These are phyloP conservation scores for Idaea dimidiata DNA, from an alignment of 2,888 invertebrate species.

Conservation along the genomic window DNA sequence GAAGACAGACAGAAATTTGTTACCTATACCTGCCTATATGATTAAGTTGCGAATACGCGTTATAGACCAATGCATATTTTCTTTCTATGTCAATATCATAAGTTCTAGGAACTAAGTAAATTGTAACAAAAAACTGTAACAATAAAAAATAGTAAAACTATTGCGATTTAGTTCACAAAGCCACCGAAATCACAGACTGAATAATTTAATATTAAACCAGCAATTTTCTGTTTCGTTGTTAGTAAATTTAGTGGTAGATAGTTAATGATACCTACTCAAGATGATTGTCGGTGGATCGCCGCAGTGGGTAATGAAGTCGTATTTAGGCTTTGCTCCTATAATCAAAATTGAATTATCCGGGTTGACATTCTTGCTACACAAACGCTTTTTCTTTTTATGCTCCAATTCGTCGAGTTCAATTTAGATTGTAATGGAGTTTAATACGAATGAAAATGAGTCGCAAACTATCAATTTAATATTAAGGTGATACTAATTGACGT, in stretches of 20 bases:
- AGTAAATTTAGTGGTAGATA: constrained; percentile 69
- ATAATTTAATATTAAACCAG: constrained; percentile 70
- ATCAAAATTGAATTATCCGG: constrained; percentile 80
- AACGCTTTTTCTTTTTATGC: constrained; percentile 75
- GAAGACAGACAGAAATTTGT: too few relatives aligned
- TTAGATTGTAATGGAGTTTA: constrained; percentile 64
- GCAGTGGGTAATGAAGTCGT: constrained; percentile 71
- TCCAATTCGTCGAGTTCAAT: constrained; percentile 69
- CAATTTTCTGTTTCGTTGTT: constrained; percentile 68
- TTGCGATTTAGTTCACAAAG: constrained; percentile 43
- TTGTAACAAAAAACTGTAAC: background rate
- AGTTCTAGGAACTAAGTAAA: too few relatives aligned
- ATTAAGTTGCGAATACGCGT: too few relatives aligned
- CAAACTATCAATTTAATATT: constrained; percentile 15
- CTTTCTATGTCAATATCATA: too few relatives aligned
- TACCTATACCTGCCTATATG: too few relatives aligned
- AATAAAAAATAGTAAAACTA: constrained; percentile 14
- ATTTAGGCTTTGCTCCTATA: constrained; percentile 78
- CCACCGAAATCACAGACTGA: constrained; percentile 62
- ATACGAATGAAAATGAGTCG: constrained; percentile 11
- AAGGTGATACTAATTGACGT: constrained; percentile 6
- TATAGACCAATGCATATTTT: too few relatives aligned
- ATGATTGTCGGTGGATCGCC: constrained; percentile 76
- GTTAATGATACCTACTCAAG: constrained; percentile 76
- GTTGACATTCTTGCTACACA: constrained; percentile 74